Conservation (phyloP, 2,888 invertebrate genomes). For the Drosophila vallismaia region DNA sequence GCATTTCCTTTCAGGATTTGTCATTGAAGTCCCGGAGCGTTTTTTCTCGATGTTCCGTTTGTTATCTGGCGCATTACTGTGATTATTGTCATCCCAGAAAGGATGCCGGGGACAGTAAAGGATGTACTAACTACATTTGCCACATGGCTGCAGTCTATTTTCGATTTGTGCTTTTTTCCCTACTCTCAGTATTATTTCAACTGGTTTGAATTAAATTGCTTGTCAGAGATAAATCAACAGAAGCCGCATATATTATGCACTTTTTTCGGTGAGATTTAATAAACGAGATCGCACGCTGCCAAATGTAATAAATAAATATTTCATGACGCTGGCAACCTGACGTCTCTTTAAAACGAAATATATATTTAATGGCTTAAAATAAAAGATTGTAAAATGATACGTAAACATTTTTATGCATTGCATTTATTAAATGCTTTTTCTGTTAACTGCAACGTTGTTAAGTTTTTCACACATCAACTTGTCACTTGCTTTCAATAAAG, state of each 20-base stretch:
- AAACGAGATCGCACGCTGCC: constrained; percentile 38
- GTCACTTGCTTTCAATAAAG: background rate
- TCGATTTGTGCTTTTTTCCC: constrained; percentile 9
- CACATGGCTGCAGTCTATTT: constrained; percentile 33
- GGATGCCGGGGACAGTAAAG: constrained; percentile 12
- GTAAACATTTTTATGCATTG: background rate
- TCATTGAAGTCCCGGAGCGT: constrained; percentile 29
- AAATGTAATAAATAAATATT: constrained; percentile 44
- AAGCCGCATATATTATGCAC: constrained; percentile 34
- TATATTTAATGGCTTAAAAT: constrained; percentile 28
- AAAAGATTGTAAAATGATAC: background rate
- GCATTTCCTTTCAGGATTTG: constrained; percentile 45
- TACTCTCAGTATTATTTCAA: constrained; percentile 18
- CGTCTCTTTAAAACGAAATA: constrained; percentile 25
- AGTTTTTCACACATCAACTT: constrained; percentile 2
- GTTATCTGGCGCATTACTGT: constrained; percentile 64
- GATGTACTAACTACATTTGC: constrained; percentile 34
- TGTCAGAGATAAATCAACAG: constrained; percentile 42
- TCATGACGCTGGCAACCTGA: constrained; percentile 13
- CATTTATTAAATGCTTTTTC: constrained; percentile 13
- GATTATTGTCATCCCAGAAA: constrained; percentile 60
- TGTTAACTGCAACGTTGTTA: background rate
- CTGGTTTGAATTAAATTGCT: constrained; percentile 40
- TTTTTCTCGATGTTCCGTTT: constrained; percentile 39
- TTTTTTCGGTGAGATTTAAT: constrained; percentile 40